Evolutionary conservation across 2,113 vertebrate species (phyloP), one percentile per base, ranked within the genome.

Genomic region (Picathartes gymnocephalus): DNA sequence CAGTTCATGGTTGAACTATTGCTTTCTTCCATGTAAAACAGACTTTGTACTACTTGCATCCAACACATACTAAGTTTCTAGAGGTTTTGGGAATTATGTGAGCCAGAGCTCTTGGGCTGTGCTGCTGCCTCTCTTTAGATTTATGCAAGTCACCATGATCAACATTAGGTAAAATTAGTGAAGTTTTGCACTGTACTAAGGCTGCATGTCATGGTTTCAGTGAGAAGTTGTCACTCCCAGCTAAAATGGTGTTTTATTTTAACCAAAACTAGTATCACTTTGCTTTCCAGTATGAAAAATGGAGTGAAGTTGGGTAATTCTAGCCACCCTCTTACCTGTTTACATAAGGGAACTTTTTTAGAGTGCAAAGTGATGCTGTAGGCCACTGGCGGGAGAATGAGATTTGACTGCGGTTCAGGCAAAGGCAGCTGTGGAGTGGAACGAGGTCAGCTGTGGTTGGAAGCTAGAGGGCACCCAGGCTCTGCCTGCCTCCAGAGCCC

Each of bases 381-480:
- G 71, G 64, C 9, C 0, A 1, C 20, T 42, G 6, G 0, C 14
- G 44, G 64, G 31, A 33, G 16, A 11, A 10, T 4, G 37, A 21
- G 61, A 1, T 47, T 37, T 60, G 42, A 1, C 33, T 40, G 44
- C 12, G 15, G n/a, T 2, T n/a, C 17, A 11, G 35, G 60, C 15
- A 11, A 2, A 53, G 15, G 48, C 12, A 27, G 56, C 23, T 20
- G 72, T 2, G 4, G 8, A 53, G 51, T 1, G 40, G 39, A 13
- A 4, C 0, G 44, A 10, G 53, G 45, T 17, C 21, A 73, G 83
- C 86, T 20, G 28, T 28, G 65, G 37, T 53, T 82, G 92, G 89
- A 85, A 92, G 95, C 85, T 86, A 85, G 85, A 83, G 93, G 93
- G 81, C 93, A 94, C 4, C 66, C 74, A 24, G 80, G 93, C 87